Conservation (phyloP, 2,888 invertebrate species). For the Congeria kusceri region DNA sequence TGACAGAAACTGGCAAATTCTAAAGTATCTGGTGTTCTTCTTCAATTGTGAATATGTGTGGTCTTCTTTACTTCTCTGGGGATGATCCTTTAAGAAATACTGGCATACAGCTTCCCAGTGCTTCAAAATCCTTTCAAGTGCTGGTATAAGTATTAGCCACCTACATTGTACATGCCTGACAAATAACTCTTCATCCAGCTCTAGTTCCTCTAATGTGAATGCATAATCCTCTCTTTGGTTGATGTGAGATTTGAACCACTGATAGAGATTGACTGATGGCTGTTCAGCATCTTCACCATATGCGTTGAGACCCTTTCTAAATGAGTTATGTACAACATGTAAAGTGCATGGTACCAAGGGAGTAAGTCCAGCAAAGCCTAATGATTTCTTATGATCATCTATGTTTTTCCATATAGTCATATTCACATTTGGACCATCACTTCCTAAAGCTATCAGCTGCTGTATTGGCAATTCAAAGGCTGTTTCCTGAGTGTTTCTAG, state of each 20-base stretch:
- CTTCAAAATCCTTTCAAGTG: constrained; percentile 46
- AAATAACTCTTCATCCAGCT: constrained; percentile 56
- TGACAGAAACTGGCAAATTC: constrained; percentile 48
- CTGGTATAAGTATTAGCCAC: constrained; percentile 60
- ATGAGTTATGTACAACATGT: constrained; percentile 57
- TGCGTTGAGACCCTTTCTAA: constrained; percentile 45
- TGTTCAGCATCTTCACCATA: no score
- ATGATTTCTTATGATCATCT: constrained; percentile 34
- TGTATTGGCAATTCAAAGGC: constrained; percentile 32
- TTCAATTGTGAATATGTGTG: constrained; percentile 38
- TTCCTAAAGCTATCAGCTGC: constrained; percentile 36
- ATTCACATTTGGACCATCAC: constrained; percentile 67
- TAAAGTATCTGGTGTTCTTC: constrained; percentile 39
- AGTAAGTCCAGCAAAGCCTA: constrained; percentile 40
- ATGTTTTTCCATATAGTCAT: constrained; percentile 55
- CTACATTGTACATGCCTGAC: constrained; percentile 57
- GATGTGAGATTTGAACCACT: constrained; percentile 55
- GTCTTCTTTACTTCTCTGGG: constrained; percentile 28
- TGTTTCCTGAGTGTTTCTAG: constrained; percentile 6
- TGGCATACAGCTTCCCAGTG: constrained; percentile 35
- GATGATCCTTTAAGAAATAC: constrained; percentile 49
- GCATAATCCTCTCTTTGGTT: constrained; percentile 58
- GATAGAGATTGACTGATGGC: constrained; percentile 59
- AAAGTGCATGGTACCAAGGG: constrained; percentile 52
- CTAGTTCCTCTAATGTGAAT: constrained; percentile 27